These are phyloP conservation scores for Rhyacophila evoluta DNA, from an alignment of 2,888 invertebrate genomes.

Conservation along the genomic window DNA sequence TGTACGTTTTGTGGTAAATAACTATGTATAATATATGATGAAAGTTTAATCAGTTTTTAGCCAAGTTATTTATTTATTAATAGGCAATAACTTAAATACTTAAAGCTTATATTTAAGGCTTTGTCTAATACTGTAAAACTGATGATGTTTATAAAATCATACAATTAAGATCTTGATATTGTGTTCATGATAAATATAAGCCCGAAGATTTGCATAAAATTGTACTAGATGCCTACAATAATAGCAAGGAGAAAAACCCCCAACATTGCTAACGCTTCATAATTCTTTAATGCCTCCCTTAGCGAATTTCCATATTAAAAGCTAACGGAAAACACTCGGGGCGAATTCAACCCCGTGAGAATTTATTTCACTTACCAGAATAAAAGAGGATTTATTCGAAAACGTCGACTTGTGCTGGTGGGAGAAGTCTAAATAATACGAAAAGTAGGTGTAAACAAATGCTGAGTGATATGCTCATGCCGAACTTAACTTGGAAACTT, in stretches of 20 bases:
- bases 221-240: background rate
- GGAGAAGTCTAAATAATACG: background rate
- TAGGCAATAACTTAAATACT: too few relatives aligned
- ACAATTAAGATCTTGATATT: background rate
- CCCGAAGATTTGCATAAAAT: background rate
- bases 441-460: constrained; percentile 9
- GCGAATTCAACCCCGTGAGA: constrained; percentile 38
- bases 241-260: constrained; percentile 28
- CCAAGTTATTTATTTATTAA: too few relatives aligned
- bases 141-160: constrained; percentile 3
- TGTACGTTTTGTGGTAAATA: too few relatives aligned
- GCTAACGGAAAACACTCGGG: constrained; percentile 40
- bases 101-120: too few relatives aligned
- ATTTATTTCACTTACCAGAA: constrained; percentile 42
- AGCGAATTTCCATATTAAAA: constrained; percentile 42
- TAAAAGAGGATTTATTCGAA: constrained; percentile 38
- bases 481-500: background rate
- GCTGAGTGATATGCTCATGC: background rate
- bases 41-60: too few relatives aligned
- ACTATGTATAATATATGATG: too few relatives aligned
- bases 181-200: constrained; percentile 22
- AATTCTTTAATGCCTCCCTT: constrained; percentile 38
- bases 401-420: background rate
- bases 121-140: background rate
- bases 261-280: constrained; percentile 33